Percentiles rank a stretch among this genome's conserved stretches.
Evolutionary conservation across 1,140 invertebrate species (phyloP).

Genomic region (Pachyrhynchus sulphureomaculatus): DNA sequence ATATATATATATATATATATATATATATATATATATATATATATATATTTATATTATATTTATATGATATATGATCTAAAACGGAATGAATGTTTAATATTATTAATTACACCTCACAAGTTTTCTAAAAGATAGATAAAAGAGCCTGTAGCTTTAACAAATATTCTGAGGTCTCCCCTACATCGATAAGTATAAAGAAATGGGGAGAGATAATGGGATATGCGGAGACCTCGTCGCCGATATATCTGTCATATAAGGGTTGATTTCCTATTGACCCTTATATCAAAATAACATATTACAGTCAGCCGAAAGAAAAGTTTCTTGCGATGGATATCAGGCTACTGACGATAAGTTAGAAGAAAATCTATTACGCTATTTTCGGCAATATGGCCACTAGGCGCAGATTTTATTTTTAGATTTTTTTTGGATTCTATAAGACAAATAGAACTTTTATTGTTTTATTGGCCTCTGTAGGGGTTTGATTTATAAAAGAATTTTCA

Average conservation of each 20-base stretch:
- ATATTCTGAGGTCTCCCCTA: constrained; percentile 29
- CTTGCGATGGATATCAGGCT: constrained; percentile 1
- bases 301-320: constrained; percentile 13
- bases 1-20: no score
- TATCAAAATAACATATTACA: constrained; percentile 32
- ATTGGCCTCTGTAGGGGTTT: background rate
- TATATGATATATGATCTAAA: no score
- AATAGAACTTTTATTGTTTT: constrained; percentile 20
- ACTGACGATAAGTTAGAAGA: constrained; percentile 14
- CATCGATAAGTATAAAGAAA: constrained; percentile 31
- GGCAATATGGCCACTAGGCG: constrained; percentile 14
- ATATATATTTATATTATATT: no score
- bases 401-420: constrained; percentile 10
- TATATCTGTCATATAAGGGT: constrained; percentile 32
- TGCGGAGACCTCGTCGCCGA: constrained; percentile 15
- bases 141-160: constrained; percentile 10
- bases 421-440: background rate
- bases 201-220: constrained; percentile 28
- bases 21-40: no score
- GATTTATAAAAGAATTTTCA: background rate
- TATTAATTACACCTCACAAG: no score
- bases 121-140: no score
- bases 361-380: constrained; percentile 27
- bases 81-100: no score
- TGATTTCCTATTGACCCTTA: constrained; percentile 31